Evolutionary conservation across 2,113 vertebrate species (phyloP), one percentile per base, ranked within the genome.

Genomic region (Salvelinus namaycush): DNA sequence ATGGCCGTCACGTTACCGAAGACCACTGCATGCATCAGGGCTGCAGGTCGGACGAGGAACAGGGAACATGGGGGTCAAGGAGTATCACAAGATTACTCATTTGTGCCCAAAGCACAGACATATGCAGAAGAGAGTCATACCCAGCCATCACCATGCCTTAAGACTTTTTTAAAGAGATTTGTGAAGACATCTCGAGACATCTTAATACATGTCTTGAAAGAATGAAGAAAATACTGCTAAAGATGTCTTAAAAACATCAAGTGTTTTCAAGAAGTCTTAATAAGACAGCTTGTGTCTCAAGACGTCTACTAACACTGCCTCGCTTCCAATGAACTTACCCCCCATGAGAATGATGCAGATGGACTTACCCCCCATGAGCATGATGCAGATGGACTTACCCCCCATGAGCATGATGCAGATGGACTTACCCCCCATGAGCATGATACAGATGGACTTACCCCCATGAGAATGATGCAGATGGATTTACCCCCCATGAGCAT

Each of bases 1-100:
- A 99, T 98, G 90, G 97, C 97, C 0, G 97, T 99, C 78, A 98
- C 97, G 0, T 99, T 99, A 29, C 97, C 97, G 0, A 99, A 99
- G 76, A 99, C 97, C 48, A 99, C 97, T 0, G 97, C 97, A 1
- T 99, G 97, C 97, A 99, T 99, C 90, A 99, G 89, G 0, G 97
- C 97, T 99, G 90, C 8, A 76, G 18, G 82, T 27, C 44, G 39
- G 1, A 70, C 5, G 59, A 70, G 6, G 0, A 29, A 70, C 51
- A 34, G 29, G n/a, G 34, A 49, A 26, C 34, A 39, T 27, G 2
- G 14, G 34, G 4, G 14, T 27, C 26, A 27, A 34, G 16, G 13
- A 34, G 31, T 67, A 4, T 39, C 20, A 65, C 67, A 29, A 69
- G 26, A 44, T 57, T 44, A 44, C 39, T 44, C 2, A 11, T 44